These are phyloP conservation scores for Agonopterix alstromeriana DNA, from an alignment of 2,888 invertebrate species.

Conservation along the genomic window DNA sequence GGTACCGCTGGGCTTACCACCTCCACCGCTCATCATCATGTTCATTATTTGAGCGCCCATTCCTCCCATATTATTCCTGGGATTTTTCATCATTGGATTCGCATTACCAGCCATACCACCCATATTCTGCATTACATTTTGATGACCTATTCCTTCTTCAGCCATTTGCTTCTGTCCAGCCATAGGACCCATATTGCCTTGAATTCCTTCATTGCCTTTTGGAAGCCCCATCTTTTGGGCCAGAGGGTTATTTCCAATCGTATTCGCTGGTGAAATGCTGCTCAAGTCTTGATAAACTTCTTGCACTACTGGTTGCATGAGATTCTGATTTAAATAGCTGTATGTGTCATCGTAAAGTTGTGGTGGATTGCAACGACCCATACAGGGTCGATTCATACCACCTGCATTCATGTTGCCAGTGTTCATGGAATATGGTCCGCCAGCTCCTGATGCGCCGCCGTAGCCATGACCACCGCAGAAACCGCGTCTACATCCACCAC, in stretches of 20 bases:
- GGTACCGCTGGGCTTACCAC: conserved; percentile 12
- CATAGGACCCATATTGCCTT: conserved; percentile 4
- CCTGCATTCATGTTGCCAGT: neutral
- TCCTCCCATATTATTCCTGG: conserved; percentile 21
- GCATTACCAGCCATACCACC: conserved; percentile 4
- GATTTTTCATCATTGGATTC: neutral
- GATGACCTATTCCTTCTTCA: conserved; percentile 11
- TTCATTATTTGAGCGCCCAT: conserved; percentile 54
- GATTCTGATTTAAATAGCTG: conserved; percentile 48
- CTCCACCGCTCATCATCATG: conserved; percentile 34
- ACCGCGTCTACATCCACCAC: conserved; percentile 31
- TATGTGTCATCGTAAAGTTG: conserved; percentile 58
- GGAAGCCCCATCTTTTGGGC: conserved; percentile 41
- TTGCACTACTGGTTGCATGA: conserved; percentile 58
- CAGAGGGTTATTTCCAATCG: conserved; percentile 45
- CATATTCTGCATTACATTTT: conserved; percentile 13
- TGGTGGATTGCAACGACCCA: conserved; percentile 47
- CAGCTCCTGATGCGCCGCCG: conserved; percentile 1
- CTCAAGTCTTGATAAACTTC: conserved; percentile 63
- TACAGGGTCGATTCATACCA: conserved; percentile 18
- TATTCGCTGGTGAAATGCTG: conserved; percentile 47
- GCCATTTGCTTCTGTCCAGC: conserved; percentile 15
- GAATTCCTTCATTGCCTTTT: conserved; percentile 5
- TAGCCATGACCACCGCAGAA: conserved; percentile 24
- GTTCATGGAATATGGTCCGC: neutral